Conservation (phyloP, 2,888 invertebrate species). For the Crioceris asparagi region DNA sequence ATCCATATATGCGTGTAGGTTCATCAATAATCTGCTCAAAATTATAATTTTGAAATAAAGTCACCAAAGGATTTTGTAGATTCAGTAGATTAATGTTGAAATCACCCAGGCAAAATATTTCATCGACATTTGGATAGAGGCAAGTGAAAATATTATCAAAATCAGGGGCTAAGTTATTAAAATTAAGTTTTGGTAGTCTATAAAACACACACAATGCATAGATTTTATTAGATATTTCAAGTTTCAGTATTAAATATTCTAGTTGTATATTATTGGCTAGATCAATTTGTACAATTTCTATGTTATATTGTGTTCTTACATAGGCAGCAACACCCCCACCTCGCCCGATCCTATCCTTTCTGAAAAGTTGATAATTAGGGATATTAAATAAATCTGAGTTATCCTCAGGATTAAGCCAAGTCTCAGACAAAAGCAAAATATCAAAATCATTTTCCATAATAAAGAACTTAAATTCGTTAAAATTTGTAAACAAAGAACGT, state of each 20-base stretch:
- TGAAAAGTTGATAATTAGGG: constrained; percentile 4
- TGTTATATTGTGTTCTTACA: background rate
- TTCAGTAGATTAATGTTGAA: too few relatives aligned
- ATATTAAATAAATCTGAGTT: constrained; percentile 1
- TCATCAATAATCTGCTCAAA: too few relatives aligned
- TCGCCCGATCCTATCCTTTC: constrained; percentile 4
- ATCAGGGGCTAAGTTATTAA: constrained; percentile 3
- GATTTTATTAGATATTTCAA: background rate
- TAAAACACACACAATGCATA: constrained; percentile 8
- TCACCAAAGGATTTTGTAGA: too few relatives aligned
- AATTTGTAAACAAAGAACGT: constrained; percentile 7
- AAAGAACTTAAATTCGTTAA: constrained; percentile 5
- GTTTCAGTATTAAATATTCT: constrained; percentile 4
- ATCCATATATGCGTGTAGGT: too few relatives aligned
- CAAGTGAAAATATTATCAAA: constrained; percentile 9
- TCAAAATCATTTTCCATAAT: constrained; percentile 6
- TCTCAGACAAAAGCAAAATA: constrained; percentile 7
- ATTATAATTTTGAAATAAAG: too few relatives aligned
- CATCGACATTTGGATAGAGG: too few relatives aligned
- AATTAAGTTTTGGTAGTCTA: constrained; percentile 4
- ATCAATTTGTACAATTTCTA: constrained; percentile 4
- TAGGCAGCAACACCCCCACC: constrained; percentile 8
- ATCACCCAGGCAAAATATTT: too few relatives aligned
- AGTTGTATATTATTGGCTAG: background rate
- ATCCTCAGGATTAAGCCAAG: constrained; percentile 4